These are phyloP conservation scores for Alethe castanea DNA, from an alignment of 2,113 vertebrate genomes.

Conservation along the genomic window DNA sequence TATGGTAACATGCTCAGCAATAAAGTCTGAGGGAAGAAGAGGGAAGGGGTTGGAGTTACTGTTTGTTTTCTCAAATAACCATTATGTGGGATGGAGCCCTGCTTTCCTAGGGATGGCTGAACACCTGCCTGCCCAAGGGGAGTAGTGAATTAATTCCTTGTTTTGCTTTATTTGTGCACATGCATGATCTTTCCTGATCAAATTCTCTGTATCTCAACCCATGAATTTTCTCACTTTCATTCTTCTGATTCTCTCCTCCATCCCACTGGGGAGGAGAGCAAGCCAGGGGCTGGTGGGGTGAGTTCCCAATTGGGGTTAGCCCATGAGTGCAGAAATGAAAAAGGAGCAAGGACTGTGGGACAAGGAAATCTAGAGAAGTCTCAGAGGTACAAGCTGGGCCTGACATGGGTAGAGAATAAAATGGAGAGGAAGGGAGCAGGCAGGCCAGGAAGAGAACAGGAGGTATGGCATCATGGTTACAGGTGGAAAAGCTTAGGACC, in stretches of 20 bases:
- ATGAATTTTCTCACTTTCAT: background rate
- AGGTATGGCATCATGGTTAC: background rate
- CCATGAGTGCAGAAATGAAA: background rate
- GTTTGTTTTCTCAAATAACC: background rate
- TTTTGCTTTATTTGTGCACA: background rate
- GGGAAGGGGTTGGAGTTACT: accelerated
- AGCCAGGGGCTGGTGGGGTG: background rate
- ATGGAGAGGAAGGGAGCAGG: background rate
- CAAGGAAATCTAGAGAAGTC: background rate
- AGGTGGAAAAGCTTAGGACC: background rate
- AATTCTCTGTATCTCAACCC: background rate
- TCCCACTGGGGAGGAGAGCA: background rate
- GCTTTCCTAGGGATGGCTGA: background rate
- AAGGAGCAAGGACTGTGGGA: background rate
- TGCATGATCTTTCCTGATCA: background rate
- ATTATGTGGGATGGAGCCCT: background rate
- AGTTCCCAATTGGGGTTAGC: background rate
- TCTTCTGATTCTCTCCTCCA: background rate
- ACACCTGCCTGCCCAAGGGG: background rate
- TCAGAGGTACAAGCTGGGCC: background rate
- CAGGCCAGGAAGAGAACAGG: background rate
- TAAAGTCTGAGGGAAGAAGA: background rate
- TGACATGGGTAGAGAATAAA: background rate
- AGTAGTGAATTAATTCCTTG: background rate
- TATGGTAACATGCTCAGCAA: background rate